Conservation (phyloP, 2,888 invertebrate genomes). For the Synanthedon formicaeformis region DNA sequence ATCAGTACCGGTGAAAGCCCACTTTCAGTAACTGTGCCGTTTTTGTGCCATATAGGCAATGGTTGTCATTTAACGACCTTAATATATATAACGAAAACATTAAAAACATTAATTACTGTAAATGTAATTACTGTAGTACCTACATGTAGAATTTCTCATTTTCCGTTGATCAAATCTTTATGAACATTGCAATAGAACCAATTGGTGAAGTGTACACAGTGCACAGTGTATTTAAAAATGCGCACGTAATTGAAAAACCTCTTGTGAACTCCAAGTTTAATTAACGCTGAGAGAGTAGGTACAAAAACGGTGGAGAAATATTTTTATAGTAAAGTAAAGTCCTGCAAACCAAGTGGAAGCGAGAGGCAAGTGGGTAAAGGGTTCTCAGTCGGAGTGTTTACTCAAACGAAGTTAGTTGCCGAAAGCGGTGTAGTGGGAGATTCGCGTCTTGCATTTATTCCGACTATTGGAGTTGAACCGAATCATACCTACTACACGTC, state of each 20-base stretch:
- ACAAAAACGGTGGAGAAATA: slow-evolving; percentile 20
- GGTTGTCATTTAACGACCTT: no score
- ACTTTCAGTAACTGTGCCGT: no score
- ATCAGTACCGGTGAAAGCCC: no score
- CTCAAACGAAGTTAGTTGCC: slow-evolving; percentile 42
- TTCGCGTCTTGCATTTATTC: slow-evolving; percentile 35
- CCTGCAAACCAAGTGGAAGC: slow-evolving; percentile 32
- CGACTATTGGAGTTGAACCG: slow-evolving; percentile 38
- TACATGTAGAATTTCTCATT: neutral
- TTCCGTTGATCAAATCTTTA: neutral
- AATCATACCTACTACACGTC: slow-evolving; percentile 16
- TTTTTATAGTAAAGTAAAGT: slow-evolving; percentile 20
- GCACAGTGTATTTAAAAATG: neutral
- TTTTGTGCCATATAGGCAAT: no score
- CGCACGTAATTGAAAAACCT: neutral
- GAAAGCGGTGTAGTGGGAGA: slow-evolving; percentile 27
- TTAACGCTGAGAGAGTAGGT: slow-evolving; percentile 15
- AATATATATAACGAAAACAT: no score
- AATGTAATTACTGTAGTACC: neutral
- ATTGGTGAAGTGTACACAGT: neutral
- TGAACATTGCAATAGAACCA: neutral
- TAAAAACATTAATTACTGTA: no score
- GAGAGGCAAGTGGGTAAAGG: slow-evolving; percentile 35
- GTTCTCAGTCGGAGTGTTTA: slow-evolving; percentile 37
- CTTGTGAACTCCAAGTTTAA: slow-evolving; percentile 13